Percentiles rank a stretch among this genome's conserved stretches.
These are phyloP conservation scores for Microctenopoma steveboyesi DNA, from an alignment of 2,797 vertebrate genomes.

Conservation along the genomic window DNA sequence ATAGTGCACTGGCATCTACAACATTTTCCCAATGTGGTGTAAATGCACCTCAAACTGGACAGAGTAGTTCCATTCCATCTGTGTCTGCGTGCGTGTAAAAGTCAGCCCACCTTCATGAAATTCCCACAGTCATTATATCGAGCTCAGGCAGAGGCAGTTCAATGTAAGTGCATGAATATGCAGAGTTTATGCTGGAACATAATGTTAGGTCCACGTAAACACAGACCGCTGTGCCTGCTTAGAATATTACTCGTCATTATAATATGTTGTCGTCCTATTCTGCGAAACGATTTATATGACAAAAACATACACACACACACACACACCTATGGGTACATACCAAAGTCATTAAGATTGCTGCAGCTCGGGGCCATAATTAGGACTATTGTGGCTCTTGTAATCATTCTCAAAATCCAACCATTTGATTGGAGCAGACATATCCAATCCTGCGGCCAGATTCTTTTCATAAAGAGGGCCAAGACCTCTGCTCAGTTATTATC, in stretches of 20 bases:
- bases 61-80: not conserved
- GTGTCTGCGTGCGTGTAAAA: not conserved
- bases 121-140: constrained; percentile 13
- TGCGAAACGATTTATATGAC: constrained; percentile 32
- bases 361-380: constrained; percentile 72
- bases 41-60: not conserved
- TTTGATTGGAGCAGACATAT: constrained; percentile 75
- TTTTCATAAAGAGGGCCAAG: constrained; percentile 72
- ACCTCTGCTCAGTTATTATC: constrained; percentile 73
- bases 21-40: not conserved
- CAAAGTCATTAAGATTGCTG: constrained; percentile 61
- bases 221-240: constrained; percentile 5
- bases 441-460: constrained; percentile 68
- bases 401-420: constrained; percentile 58
- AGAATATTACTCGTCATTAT: constrained; percentile 30
- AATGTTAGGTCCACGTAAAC: constrained; percentile 15
- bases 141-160: constrained; percentile 12
- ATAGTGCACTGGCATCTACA: not conserved
- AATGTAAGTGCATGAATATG: constrained; percentile 7
- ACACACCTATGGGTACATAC: constrained; percentile 46
- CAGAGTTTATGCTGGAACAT: constrained; percentile 9
- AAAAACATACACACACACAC: constrained; percentile 33
- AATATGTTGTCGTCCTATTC: constrained; percentile 22
- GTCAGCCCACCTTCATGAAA: not conserved
- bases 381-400: constrained; percentile 66